These are phyloP conservation scores for Periparus ater DNA, from an alignment of 2,797 vertebrate species.

Conservation along the genomic window DNA sequence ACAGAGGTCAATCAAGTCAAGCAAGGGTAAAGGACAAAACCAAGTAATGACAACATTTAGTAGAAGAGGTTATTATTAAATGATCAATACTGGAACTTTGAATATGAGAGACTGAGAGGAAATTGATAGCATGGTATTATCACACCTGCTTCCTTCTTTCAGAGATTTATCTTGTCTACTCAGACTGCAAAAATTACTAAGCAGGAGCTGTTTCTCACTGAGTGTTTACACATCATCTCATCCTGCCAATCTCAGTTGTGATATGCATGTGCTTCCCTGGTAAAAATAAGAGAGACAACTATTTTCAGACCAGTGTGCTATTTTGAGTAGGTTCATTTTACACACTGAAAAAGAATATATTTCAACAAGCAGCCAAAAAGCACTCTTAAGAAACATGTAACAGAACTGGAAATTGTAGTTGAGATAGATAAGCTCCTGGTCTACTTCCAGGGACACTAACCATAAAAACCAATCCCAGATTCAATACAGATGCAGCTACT, in stretches of 20 bases:
- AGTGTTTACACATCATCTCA: conserved; percentile 30
- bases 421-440: neutral
- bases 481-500: neutral
- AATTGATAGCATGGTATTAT: neutral
- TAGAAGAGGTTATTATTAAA: conserved; percentile 27
- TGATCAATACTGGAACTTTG: conserved; percentile 5
- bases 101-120: neutral
- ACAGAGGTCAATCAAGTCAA: neutral
- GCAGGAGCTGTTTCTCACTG: conserved; percentile 19
- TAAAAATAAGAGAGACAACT: conserved; percentile 35
- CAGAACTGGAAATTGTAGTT: neutral
- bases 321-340: conserved; percentile 35
- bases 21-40: conserved; percentile 34
- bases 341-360: neutral
- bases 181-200: conserved; percentile 29
- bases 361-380: conserved; percentile 3
- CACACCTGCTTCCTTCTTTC: neutral
- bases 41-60: conserved; percentile 18
- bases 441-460: neutral
- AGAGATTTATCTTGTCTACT: conserved; percentile 16
- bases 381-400: neutral
- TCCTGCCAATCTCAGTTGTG: conserved; percentile 25
- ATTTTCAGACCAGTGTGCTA: conserved; percentile 36
- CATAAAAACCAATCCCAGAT: neutral
- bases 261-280: neutral